Percentiles rank a stretch among this genome's conserved stretches.
Evolutionary conservation across 2,888 invertebrate species (phyloP).

Genomic region (Rutpela maculata): DNA sequence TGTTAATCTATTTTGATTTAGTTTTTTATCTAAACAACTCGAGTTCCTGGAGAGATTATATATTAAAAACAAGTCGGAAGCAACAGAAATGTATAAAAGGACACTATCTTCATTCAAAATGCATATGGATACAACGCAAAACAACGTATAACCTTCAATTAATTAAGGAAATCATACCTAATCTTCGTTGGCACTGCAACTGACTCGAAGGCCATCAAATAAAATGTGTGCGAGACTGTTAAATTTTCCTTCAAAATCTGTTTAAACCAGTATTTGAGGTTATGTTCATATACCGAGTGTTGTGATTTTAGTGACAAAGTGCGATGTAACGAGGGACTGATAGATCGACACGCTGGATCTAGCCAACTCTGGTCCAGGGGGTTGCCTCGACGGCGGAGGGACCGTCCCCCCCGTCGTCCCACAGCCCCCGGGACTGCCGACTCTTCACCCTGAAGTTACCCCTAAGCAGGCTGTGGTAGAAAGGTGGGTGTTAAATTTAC

Average conservation of each 20-base stretch:
- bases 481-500: constrained; percentile 72
- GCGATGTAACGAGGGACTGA: constrained; percentile 66
- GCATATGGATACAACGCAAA: constrained; percentile 70
- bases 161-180: constrained; percentile 45
- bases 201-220: constrained; percentile 28
- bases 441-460: constrained; percentile 82
- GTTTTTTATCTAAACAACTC: background rate
- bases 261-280: constrained; percentile 49
- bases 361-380: constrained; percentile 79
- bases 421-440: constrained; percentile 80
- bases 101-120: constrained; percentile 59
- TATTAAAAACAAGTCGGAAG: constrained; percentile 9
- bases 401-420: constrained; percentile 80
- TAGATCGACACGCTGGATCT: constrained; percentile 73
- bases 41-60: background rate
- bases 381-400: constrained; percentile 87
- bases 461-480: constrained; percentile 93
- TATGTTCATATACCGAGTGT: constrained; percentile 57
- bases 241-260: constrained; percentile 9
- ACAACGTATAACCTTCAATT: constrained; percentile 37
- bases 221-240: constrained; percentile 18
- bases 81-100: constrained; percentile 42
- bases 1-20: background rate
- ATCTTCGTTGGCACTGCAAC: constrained; percentile 26
- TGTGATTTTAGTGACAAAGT: constrained; percentile 53